Evolutionary conservation across 2,888 invertebrate genomes (phyloP).

Genomic region (Schizaphis graminum): DNA sequence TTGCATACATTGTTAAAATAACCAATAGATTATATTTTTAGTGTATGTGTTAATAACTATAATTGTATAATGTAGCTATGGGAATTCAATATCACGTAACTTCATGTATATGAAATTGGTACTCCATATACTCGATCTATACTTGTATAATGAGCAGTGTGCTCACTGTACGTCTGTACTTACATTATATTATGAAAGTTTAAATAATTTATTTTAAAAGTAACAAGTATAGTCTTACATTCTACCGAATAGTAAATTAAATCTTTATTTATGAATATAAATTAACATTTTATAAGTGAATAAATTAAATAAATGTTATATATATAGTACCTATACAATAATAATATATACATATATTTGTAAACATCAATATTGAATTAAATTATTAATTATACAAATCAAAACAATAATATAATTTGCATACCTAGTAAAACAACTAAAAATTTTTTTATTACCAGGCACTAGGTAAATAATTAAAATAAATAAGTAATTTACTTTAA

Average conservation of each 20-base stretch:
- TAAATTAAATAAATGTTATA: not conserved
- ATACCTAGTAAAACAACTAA: not conserved
- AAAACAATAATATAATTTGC: not conserved
- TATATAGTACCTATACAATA: not conserved
- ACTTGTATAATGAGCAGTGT: not conserved
- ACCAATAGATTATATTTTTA: not conserved
- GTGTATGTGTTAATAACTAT: not conserved
- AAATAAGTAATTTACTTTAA: not conserved
- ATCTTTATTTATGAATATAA: not conserved
- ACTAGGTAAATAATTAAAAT: not conserved
- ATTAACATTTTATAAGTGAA: not conserved
- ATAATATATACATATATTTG: not conserved
- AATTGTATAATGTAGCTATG: not conserved
- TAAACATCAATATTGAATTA: not conserved
- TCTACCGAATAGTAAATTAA: not conserved
- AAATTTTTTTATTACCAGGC: not conserved
- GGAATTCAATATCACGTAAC: slow-evolving; percentile 1
- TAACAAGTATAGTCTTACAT: not conserved
- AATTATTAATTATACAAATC: not conserved
- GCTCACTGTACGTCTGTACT: too few relatives aligned
- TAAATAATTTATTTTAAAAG: not conserved
- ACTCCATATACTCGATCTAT: not conserved
- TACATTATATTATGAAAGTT: not conserved
- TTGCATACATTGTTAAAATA: not conserved
- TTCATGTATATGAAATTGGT: not conserved